These are phyloP conservation scores for Arvicanthis niloticus DNA, from an alignment of 2,113 vertebrate genomes.

Conservation along the genomic window DNA sequence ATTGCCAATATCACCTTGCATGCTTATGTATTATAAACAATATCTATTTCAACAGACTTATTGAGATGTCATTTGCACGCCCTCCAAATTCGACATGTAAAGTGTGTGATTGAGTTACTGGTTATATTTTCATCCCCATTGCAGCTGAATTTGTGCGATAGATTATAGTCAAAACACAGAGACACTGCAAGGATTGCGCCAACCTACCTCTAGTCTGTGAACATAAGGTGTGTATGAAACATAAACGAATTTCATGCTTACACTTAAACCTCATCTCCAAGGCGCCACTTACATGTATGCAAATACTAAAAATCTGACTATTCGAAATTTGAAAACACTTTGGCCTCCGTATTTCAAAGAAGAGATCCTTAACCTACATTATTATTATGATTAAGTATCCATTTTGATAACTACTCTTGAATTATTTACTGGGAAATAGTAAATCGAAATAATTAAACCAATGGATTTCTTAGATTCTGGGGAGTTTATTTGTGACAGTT, in stretches of 20 bases:
- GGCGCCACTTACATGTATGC: background rate
- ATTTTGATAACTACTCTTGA: background rate
- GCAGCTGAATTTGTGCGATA: background rate
- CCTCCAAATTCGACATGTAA: background rate
- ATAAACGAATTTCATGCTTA: background rate
- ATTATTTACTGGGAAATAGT: slow-evolving; percentile 3
- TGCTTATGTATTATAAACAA: background rate
- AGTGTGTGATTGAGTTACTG: background rate
- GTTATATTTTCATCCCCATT: background rate
- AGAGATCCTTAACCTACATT: background rate
- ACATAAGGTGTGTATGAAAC: background rate
- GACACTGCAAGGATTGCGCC: background rate
- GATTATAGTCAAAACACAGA: background rate
- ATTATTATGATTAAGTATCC: background rate
- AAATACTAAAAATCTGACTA: background rate
- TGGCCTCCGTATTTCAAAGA: background rate
- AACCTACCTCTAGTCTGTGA: background rate
- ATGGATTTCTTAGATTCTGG: background rate
- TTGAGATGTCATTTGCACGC: background rate
- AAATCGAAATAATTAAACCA: background rate
- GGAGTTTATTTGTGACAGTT: background rate
- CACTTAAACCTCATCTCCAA: background rate
- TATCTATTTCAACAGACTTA: background rate
- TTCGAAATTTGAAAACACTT: background rate
- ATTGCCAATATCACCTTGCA: background rate